Evolutionary conservation across 2,888 invertebrate species (phyloP).

Genomic region (Tenthredo distinguenda): DNA sequence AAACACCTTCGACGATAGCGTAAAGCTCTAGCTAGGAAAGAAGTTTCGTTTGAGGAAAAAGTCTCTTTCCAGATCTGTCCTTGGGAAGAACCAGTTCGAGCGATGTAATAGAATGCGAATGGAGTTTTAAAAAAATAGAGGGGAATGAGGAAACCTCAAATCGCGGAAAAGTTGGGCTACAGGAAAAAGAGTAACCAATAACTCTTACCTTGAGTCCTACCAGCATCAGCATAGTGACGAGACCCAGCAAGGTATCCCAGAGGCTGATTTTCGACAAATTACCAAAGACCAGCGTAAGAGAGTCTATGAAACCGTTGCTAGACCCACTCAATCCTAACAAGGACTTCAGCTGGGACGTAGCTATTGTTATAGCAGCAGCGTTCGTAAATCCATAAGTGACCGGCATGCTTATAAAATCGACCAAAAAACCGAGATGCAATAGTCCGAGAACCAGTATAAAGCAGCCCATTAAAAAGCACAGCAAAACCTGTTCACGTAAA

Average conservation of each 20-base stretch:
- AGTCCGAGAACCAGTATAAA: constrained; percentile 79
- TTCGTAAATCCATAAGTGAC: constrained; percentile 82
- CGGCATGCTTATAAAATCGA: constrained; percentile 81
- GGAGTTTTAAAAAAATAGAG: not conserved
- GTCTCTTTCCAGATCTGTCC: not conserved
- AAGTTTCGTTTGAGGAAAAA: not conserved
- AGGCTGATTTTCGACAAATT: constrained; percentile 82
- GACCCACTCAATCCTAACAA: constrained; percentile 77
- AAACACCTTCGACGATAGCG: constrained; percentile 4
- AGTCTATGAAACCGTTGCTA: constrained; percentile 77
- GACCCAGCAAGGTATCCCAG: constrained; percentile 86
- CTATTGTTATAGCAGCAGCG: constrained; percentile 81
- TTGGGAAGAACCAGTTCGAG: not conserved
- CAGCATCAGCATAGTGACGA: constrained; percentile 82
- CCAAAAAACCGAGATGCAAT: constrained; percentile 80
- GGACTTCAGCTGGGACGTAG: constrained; percentile 79
- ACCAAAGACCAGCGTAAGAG: constrained; percentile 79
- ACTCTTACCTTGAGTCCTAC: constrained; percentile 82
- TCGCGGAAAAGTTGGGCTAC: not conserved
- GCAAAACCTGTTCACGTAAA: constrained; percentile 76
- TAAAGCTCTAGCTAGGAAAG: not conserved
- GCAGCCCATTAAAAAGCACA: constrained; percentile 80
- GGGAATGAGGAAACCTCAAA: not conserved
- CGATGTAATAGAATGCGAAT: no score
- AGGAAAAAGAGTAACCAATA: not conserved